Percentiles rank a stretch among this genome's conserved stretches.
Conservation (phyloP, 2,797 vertebrate genomes). For the Pogonophryne albipinna region DNA sequence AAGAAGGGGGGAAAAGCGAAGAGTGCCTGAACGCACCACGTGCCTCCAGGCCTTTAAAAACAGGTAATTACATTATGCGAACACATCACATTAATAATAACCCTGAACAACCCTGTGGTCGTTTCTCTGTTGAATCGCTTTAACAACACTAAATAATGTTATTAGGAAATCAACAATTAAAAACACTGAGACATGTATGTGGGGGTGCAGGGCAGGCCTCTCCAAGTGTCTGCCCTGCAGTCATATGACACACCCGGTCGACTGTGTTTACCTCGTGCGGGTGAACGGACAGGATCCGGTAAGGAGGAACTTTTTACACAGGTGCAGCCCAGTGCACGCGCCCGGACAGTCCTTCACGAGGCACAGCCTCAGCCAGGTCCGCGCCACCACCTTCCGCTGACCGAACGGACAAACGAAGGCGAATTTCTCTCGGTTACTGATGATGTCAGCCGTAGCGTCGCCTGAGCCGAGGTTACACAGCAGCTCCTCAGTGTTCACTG, state of each 20-base stretch:
- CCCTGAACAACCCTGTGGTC: background rate
- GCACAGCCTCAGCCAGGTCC: conserved; percentile 71
- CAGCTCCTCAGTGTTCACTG: conserved; percentile 41
- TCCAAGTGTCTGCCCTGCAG: background rate
- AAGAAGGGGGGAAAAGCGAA: too few species aligned
- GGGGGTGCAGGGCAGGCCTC: background rate
- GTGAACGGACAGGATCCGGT: conserved; percentile 64
- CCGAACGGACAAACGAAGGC: background rate
- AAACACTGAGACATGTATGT: accelerated
- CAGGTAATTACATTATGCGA: background rate
- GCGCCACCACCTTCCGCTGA: conserved; percentile 68
- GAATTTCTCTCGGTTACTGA: conserved; percentile 22
- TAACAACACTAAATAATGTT: background rate
- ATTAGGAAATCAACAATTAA: background rate
- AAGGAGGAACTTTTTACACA: conserved; percentile 76
- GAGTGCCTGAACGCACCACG: background rate
- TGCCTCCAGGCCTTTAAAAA: background rate
- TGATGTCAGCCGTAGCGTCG: accelerated
- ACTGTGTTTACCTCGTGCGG: background rate
- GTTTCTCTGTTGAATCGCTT: accelerated
- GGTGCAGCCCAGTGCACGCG: conserved; percentile 66
- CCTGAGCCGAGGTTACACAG: conserved; percentile 14
- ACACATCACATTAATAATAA: too few species aligned
- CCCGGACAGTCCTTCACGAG: conserved; percentile 51
- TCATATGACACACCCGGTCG: background rate